Percentiles rank a stretch among this genome's conserved stretches.
phyloP scores from a whole-genome alignment of 2,888 invertebrate genomes.

The Cactoblastis cactorum region DNA sequence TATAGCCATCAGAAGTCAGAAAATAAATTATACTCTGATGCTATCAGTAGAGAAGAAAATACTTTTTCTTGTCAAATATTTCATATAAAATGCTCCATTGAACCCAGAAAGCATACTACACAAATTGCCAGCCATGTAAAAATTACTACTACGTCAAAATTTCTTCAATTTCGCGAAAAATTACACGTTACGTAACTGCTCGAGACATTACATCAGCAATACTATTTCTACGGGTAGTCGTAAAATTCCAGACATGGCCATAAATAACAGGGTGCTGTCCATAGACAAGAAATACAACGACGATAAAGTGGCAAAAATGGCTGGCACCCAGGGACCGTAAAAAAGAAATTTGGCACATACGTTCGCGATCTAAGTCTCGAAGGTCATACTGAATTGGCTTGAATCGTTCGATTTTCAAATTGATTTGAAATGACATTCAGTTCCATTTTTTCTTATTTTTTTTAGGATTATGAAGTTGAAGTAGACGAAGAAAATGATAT shows the following conservation, averaged over 20 bases:
- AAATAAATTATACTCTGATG: too few species aligned
- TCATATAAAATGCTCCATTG: too few species aligned
- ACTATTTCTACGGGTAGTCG: background rate
- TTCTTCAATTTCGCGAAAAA: background rate
- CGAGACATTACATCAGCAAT: conserved; percentile 1
- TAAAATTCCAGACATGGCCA: conserved; percentile 1
- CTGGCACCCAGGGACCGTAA: conserved; percentile 10
- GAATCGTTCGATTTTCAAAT: background rate
- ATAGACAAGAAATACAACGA: conserved; percentile 10
- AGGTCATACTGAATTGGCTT: background rate
- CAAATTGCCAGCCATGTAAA: background rate
- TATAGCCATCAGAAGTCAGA: too few species aligned
- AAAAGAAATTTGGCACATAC: background rate
- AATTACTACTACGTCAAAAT: background rate
- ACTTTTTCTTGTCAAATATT: too few species aligned
- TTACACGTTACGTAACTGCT: background rate
- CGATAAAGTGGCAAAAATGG: conserved; percentile 16
- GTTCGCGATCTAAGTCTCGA: background rate
- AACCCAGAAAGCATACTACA: too few species aligned
- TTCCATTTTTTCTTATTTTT: too few species aligned
- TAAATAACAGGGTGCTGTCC: conserved; percentile 5
- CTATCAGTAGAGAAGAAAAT: too few species aligned
- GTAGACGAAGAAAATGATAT: too few species aligned
- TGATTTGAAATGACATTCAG: background rate
- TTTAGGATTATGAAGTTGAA: too few species aligned